phyloP scores from a whole-genome alignment of 2,888 invertebrate species.

The Suillia variegata region DNA sequence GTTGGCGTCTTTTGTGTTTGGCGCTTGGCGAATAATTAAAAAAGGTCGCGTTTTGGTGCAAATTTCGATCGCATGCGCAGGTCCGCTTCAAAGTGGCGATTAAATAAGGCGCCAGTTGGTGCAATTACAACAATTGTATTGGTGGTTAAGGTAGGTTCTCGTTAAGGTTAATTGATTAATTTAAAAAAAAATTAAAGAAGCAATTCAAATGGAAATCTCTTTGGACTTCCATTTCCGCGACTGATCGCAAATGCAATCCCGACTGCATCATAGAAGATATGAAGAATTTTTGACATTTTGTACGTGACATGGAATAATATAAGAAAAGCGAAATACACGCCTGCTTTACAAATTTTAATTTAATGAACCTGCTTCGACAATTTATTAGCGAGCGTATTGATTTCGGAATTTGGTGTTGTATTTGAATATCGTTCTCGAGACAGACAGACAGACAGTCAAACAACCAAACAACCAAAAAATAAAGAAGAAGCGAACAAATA shows the following conservation, averaged over 20 bases:
- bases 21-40: not conserved
- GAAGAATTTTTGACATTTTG: too few relatives aligned
- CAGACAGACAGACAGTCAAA: too few relatives aligned
- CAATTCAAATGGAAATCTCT: too few relatives aligned
- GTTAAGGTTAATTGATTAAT: too few relatives aligned
- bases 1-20: not conserved
- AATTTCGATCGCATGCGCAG: not conserved
- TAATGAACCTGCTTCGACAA: conserved; percentile 60
- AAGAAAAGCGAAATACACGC: not conserved
- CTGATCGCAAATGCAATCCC: too few relatives aligned
- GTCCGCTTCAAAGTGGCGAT: not conserved
- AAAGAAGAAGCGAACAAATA: conserved; percentile 26
- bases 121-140: too few relatives aligned
- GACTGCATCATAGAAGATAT: too few relatives aligned
- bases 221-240: not conserved
- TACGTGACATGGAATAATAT: too few relatives aligned
- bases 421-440: conserved; percentile 30
- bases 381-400: conserved; percentile 61
- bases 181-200: too few relatives aligned
- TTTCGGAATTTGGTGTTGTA: conserved; percentile 55
- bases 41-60: too few relatives aligned
- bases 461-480: conserved; percentile 13
- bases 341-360: conserved; percentile 35
- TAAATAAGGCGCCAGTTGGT: too few relatives aligned
- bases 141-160: too few relatives aligned